These are phyloP conservation scores for Meteorus sp. DNA, from an alignment of 1,140 invertebrate species.

Conservation along the genomic window DNA sequence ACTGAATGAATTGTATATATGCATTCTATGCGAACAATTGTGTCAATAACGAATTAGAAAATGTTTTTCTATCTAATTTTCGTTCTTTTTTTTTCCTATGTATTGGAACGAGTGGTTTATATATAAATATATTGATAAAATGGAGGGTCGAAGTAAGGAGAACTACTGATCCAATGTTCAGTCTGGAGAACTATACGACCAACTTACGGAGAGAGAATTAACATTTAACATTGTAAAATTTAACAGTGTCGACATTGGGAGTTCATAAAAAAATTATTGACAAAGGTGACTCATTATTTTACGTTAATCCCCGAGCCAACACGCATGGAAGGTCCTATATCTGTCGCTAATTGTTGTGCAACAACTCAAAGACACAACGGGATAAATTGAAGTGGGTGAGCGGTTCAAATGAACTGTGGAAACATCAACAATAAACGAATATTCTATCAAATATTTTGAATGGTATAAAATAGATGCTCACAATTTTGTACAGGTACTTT, in stretches of 20 bases:
- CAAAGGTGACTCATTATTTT: slow-evolving; percentile 25
- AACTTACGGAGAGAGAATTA: background rate
- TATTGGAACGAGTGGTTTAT: slow-evolving; percentile 1
- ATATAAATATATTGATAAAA: background rate
- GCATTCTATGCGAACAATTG: too few relatives aligned
- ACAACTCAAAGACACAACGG: too few relatives aligned
- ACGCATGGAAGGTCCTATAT: too few relatives aligned
- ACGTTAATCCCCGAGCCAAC: background rate
- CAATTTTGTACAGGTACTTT: too few relatives aligned
- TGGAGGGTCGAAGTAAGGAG: background rate
- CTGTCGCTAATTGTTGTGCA: too few relatives aligned
- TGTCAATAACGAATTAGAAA: too few relatives aligned
- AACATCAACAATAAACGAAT: too few relatives aligned
- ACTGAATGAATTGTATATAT: too few relatives aligned
- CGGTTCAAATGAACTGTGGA: too few relatives aligned
- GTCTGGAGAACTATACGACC: background rate
- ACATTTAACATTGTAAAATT: slow-evolving; percentile 19
- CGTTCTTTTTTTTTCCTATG: background rate
- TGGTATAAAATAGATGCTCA: too few relatives aligned
- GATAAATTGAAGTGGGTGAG: too few relatives aligned
- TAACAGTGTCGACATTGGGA: slow-evolving; percentile 35
- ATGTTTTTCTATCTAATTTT: background rate
- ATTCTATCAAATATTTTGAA: too few relatives aligned
- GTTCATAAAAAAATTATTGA: slow-evolving; percentile 40
- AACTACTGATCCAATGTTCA: background rate